A percentile compares a stretch with the other conserved stretches of the same genome.
Conservation (phyloP, 2,888 invertebrate species). For the Polylopha cassiicola region DNA sequence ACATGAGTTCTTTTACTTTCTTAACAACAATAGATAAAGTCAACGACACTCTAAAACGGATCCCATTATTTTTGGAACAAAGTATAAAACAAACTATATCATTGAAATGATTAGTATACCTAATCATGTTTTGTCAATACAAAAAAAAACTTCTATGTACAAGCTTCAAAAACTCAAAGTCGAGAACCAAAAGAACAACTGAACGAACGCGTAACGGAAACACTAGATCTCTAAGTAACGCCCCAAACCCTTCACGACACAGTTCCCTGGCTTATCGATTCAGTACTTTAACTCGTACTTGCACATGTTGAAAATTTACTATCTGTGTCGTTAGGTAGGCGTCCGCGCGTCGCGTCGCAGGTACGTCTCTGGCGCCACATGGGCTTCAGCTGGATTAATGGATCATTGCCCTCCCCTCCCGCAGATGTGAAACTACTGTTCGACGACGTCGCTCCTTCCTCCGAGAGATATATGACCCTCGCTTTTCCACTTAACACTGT, state of each 20-base stretch:
- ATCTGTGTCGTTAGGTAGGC: slow-evolving; percentile 70
- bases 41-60: too few species aligned
- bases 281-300: slow-evolving; percentile 35
- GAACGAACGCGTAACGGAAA: too few species aligned
- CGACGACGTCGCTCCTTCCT: slow-evolving; percentile 62
- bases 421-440: slow-evolving; percentile 68
- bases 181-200: too few species aligned
- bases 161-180: neutral
- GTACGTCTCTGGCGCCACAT: slow-evolving; percentile 82
- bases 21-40: too few species aligned
- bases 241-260: slow-evolving; percentile 16
- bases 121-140: too few species aligned
- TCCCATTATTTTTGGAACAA: too few species aligned
- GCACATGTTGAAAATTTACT: slow-evolving; percentile 60
- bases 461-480: slow-evolving; percentile 53
- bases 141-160: too few species aligned
- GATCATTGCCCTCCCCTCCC: slow-evolving; percentile 84
- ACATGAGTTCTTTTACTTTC: too few species aligned
- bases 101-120: too few species aligned
- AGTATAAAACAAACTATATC: too few species aligned
- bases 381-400: slow-evolving; percentile 90
- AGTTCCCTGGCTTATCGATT: slow-evolving; percentile 23
- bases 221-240: slow-evolving; percentile 20
- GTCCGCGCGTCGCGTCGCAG: slow-evolving; percentile 74
- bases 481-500: slow-evolving; percentile 53